A percentile compares a stretch with the other conserved stretches of the same genome.
These are phyloP conservation scores for Sphaeridia pumilis DNA, from an alignment of 2,888 invertebrate genomes.

Conservation along the genomic window DNA sequence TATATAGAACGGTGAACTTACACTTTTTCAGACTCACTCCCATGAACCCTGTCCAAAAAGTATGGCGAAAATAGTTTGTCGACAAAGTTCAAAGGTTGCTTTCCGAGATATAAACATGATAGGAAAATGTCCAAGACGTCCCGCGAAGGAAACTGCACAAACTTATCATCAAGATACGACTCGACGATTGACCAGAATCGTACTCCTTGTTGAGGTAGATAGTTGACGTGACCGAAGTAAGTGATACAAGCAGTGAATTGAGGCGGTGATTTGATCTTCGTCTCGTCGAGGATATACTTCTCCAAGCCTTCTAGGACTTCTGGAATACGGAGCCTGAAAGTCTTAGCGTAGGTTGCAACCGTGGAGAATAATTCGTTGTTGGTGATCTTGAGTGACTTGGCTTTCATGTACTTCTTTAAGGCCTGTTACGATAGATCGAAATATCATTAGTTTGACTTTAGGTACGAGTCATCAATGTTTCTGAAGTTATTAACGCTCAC, in stretches of 20 bases:
- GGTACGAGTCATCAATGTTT: too few relatives aligned
- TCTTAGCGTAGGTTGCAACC: slow-evolving; percentile 51
- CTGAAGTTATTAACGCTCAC: too few relatives aligned
- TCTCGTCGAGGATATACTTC: slow-evolving; percentile 46
- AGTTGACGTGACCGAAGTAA: slow-evolving; percentile 52
- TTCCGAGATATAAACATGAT: slow-evolving; percentile 52
- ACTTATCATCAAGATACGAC: slow-evolving; percentile 45
- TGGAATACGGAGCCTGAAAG: slow-evolving; percentile 48
- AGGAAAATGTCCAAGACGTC: slow-evolving; percentile 51
- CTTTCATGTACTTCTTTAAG: slow-evolving; percentile 51
- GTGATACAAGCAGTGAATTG: slow-evolving; percentile 49
- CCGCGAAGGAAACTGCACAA: slow-evolving; percentile 47
- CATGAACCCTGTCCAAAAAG: slow-evolving; percentile 49
- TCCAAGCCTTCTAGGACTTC: slow-evolving; percentile 49
- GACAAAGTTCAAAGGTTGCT: slow-evolving; percentile 51
- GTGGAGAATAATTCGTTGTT: slow-evolving; percentile 48
- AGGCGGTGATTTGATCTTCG: slow-evolving; percentile 43
- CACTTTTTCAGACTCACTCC: slow-evolving; percentile 39
- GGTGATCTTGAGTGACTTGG: slow-evolving; percentile 41
- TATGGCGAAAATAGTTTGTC: slow-evolving; percentile 50
- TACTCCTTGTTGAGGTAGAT: slow-evolving; percentile 44
- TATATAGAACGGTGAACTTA: slow-evolving; percentile 20
- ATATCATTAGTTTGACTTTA: not conserved
- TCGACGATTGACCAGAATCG: slow-evolving; percentile 51
- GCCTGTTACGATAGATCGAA: slow-evolving; percentile 45